Evolutionary conservation across 2,113 vertebrate species (phyloP).

Genomic region (Gorsachius goisagi): DNA sequence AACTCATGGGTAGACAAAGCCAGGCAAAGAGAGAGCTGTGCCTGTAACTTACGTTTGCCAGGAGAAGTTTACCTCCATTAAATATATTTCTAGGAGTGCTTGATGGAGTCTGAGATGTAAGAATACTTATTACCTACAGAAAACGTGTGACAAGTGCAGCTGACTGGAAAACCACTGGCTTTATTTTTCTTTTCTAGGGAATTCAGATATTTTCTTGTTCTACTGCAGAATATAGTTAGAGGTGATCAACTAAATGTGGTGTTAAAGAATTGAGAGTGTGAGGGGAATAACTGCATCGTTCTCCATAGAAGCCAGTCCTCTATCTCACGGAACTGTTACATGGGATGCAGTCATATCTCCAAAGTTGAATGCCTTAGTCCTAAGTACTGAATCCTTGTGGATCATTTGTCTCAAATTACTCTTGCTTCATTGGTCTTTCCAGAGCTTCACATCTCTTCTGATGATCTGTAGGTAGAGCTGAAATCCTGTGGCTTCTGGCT

Average conservation of each 20-base stretch:
- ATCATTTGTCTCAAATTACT: background rate
- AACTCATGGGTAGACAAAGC: background rate
- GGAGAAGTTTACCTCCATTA: background rate
- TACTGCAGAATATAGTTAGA: background rate
- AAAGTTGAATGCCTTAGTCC: background rate
- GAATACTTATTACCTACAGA: background rate
- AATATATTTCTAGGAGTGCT: background rate
- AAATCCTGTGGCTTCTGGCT: background rate
- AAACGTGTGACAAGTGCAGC: background rate
- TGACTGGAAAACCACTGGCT: background rate
- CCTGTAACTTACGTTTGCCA: background rate
- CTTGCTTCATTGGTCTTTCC: background rate
- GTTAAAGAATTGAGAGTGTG: background rate
- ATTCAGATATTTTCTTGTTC: background rate
- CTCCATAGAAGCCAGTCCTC: background rate
- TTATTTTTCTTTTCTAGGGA: background rate
- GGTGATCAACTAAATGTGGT: background rate
- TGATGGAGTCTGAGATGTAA: background rate
- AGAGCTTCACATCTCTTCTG: background rate
- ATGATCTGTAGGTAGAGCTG: background rate
- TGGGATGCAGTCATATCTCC: background rate
- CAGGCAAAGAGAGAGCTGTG: background rate
- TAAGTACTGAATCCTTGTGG: background rate
- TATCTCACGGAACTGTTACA: accelerated
- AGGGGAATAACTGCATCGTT: background rate